Percentiles rank a stretch among this genome's conserved stretches.
phyloP scores from a whole-genome alignment of 2,888 invertebrate species.

The Adineta ricciae region DNA sequence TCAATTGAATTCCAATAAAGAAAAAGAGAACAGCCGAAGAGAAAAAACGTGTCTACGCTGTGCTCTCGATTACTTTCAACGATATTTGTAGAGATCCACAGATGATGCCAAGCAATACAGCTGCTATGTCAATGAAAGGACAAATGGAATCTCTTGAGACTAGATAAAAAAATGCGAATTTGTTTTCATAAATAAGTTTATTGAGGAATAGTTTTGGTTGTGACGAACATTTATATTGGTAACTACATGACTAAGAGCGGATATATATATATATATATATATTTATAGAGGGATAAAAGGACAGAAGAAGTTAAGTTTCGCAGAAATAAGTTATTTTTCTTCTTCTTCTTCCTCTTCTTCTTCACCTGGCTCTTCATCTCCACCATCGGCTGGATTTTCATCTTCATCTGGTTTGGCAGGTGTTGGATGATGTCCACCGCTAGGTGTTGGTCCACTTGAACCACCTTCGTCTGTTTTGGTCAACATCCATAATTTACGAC shows the following conservation, averaged over 20 bases:
- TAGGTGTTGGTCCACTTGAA: not conserved
- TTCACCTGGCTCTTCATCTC: not conserved
- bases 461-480: slow-evolving; percentile 5
- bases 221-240: not conserved
- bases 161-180: not conserved
- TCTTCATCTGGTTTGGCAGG: not conserved
- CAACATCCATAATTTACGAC: slow-evolving; percentile 6
- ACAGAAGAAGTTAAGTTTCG: not conserved
- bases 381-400: not conserved
- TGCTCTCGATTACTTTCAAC: not conserved
- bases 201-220: not conserved
- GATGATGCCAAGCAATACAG: not conserved
- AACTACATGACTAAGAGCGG: not conserved
- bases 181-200: not conserved
- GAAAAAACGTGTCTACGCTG: not conserved
- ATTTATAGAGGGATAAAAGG: not conserved
- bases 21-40: not conserved
- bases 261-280: not conserved
- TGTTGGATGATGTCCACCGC: not conserved
- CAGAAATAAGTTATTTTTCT: not conserved
- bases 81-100: not conserved
- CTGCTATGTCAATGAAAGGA: not conserved
- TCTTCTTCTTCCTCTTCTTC: not conserved
- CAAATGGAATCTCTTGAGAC: not conserved
- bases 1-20: not conserved